Evolutionary conservation across 2,797 vertebrate genomes (phyloP).

Genomic region (Catostomus latipinnis): DNA sequence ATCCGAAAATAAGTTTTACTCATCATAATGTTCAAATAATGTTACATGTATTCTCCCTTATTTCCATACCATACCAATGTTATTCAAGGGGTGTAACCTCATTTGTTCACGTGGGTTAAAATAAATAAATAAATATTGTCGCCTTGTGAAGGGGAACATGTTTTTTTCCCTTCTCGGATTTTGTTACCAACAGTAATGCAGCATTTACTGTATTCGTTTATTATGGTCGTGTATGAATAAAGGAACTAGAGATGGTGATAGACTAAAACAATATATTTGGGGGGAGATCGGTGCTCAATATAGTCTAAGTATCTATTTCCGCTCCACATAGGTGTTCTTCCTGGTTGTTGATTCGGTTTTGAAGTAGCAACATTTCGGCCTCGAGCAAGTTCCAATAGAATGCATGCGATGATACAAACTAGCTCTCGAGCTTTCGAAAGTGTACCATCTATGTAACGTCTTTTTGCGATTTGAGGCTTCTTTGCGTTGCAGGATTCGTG

Average conservation of each 20-base stretch:
- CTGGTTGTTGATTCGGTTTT: constrained; percentile 57
- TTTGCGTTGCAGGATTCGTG: constrained; percentile 33
- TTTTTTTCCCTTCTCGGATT: background rate
- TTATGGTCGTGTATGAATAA: background rate
- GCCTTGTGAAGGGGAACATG: constrained; percentile 20
- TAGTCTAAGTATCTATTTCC: constrained; percentile 56
- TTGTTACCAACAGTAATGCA: background rate
- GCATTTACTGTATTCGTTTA: background rate
- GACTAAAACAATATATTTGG: background rate
- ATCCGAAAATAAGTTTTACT: background rate
- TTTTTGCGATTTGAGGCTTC: background rate
- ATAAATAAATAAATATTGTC: background rate
- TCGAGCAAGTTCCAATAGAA: constrained; percentile 57
- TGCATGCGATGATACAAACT: constrained; percentile 27
- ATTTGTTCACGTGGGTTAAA: constrained; percentile 30
- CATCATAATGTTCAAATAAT: background rate
- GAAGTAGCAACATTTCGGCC: constrained; percentile 53
- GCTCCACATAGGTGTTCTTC: constrained; percentile 61
- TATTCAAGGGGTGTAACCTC: constrained; percentile 22
- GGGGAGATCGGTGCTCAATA: constrained; percentile 27
- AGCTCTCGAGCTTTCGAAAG: background rate
- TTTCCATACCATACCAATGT: background rate
- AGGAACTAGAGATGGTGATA: constrained; percentile 12
- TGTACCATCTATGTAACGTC: background rate
- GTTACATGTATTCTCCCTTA: background rate